Evolutionary conservation across 2,888 invertebrate genomes (phyloP), one percentile per base, ranked within the genome.

Genomic region (Lasioglossum lativentre): DNA sequence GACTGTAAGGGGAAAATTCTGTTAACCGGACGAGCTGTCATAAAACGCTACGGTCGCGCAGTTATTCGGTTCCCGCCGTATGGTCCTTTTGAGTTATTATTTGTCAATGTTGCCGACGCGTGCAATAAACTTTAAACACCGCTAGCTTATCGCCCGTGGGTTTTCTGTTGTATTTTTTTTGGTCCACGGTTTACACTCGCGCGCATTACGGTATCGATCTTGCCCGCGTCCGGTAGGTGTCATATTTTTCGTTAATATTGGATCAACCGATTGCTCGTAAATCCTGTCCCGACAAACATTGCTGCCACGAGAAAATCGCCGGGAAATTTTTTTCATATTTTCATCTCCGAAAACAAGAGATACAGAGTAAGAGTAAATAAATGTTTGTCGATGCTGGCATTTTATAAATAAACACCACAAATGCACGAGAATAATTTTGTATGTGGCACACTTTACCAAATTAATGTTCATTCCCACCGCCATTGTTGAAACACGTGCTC

Each of bases 111-210:
- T 68, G 73, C 66, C 34, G 23, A 70, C 72, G 27, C 72, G 76
- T 82, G 66, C 76, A 68, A 83, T 83, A 83, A 83, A 83, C 76
- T 76, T 83, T 83, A 83, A 82, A 82, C 76, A 59, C 72, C 23
- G 56, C 27, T 52, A 45, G 83, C 75, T 83, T 83, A 83, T 82
- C 83, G 52, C 83, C n/a, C 38, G 72, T 68, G 66, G 56, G 76
- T 82, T 83, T 82, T 68, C 76, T 38, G 66, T 76, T 83, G 76
- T 82, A 82, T 82, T 83, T 73, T 68, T n/a, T n/a, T n/a, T n/a
- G n/a, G n/a, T n/a, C 34, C 82, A 82, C 83, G 56, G 76, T 72
- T 82, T 82, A 82, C 42, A 56, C 76, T 52, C 27, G 71, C 52
- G 40, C 75, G 52, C 40, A 75, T 82, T 76, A 75, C 75, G 42